Base-by-base conservation (phyloP, 2,113 vertebrate species). In the Sakesphorus luctuosus region DNA sequence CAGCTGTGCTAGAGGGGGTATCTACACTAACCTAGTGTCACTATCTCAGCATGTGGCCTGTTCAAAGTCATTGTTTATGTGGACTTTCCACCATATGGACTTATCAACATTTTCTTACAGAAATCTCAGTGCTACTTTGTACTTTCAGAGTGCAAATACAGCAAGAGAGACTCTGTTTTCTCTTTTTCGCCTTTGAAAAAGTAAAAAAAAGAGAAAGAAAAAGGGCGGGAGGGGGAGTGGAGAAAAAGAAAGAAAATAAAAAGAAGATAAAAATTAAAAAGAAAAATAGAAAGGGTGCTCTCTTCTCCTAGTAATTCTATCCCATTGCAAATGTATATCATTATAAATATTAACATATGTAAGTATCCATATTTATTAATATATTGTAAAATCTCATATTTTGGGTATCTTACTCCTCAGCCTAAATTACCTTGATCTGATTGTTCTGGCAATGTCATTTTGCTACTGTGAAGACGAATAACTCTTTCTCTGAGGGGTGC, bases 81-180 rank as follows among this genome's bases (percentile, higher is more conserved):
- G 76, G 83, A 71, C 93, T 94, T 93, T 89, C 63, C 84, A 58
- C 55, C 73, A 94, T 86, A 93, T 71, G 90, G 79, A 93, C 83
- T 92, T 89, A 94, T 74, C 72, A 92, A 77, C 67, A 63, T 84
- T 90, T 95, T 84, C 59, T 55, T 81, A 21, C 33, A 92, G 84
- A 93, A 80, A 66, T 23, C 23, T 69, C 40, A 69, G 40, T 5
- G 8, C 28, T 80, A 74, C 69, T 75, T 84, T 4, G 5, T 87
- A 86, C 18, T 83, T 81, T 11, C 46, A 94, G 56, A 81, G 13
- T 25, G 63, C 89, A 53, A 76, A 50, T 62, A 62, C 13, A 94
- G 55, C 23, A 62, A 65, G 21, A 79, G 13, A 88, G 24, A 59
- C 13, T 59, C 74, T 85, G 26, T 52, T 88, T 91, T 50, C 43